Evolutionary conservation across 2,113 vertebrate species (phyloP), one percentile per base, ranked within the genome.

Genomic region (Ophthalmolycus amberensis): DNA sequence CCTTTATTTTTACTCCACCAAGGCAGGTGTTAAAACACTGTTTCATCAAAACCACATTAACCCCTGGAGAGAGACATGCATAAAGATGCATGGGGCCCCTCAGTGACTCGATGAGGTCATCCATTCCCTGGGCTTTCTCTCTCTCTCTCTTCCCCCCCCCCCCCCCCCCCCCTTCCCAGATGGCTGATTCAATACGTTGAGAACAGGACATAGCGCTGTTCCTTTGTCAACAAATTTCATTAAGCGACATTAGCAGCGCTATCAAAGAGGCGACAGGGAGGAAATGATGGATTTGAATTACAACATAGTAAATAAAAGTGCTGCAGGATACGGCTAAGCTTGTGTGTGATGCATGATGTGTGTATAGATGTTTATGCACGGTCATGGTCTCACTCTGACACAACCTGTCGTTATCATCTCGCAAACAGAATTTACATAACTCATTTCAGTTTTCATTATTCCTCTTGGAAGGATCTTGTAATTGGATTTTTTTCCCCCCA

Each of bases 161-260:
- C 69, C n/a, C 25, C 66, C 63, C n/a, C 15, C 8, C 83, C 59
- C 59, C 69, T 75, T 58, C 32, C 46, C 71, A 81, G 77, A 88
- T 85, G 82, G 80, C 71, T 92, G 90, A 94, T 94, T 91, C 78
- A 90, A 85, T 91, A 89, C 91, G 80, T 86, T 79, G 75, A 72
- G 75, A 85, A 67, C 71, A 76, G 80, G 82, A 63, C 68, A 67
- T 68, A 74, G 78, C 27, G 0, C 74, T 58, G 82, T 87, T 91
- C 84, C 77, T 91, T 85, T 89, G 88, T 92, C 89, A 91, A 92
- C 90, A 94, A 67, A 91, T 93, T 91, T 90, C 87, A 94, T 93
- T 92, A 88, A 86, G 85, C 82, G 75, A 89, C 88, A 93, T 94
- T 93, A 94, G 91, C 78, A 58, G 73, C 1, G 12, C 82, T 75